phyloP scores from a whole-genome alignment of 2,797 vertebrate genomes.

The Pseudotriccus pelzelni region DNA sequence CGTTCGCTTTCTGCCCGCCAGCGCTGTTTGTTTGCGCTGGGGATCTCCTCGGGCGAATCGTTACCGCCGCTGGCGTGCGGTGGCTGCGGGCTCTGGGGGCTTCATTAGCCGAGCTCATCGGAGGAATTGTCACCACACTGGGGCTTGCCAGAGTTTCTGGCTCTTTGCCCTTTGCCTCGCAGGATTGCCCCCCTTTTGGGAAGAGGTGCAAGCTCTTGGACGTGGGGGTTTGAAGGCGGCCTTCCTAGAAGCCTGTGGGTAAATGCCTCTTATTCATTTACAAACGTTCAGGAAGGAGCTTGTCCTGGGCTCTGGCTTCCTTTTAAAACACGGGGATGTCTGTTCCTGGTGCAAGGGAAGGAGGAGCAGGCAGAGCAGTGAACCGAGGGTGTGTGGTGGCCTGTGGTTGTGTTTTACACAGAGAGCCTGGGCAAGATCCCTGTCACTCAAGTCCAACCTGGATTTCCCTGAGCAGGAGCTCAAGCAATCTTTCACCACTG shows the following conservation, averaged over 20 bases:
- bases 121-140: fast-evolving
- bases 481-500: background rate
- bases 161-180: background rate
- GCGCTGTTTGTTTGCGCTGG: background rate
- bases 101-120: background rate
- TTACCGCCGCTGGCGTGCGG: fast-evolving
- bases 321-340: background rate
- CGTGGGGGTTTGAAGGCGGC: background rate
- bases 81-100: background rate
- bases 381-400: background rate
- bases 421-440: background rate
- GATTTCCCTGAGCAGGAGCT: background rate
- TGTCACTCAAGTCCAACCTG: background rate
- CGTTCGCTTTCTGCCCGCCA: background rate
- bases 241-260: background rate
- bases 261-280: background rate
- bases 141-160: background rate
- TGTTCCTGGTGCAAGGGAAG: background rate
- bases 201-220: background rate
- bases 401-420: background rate
- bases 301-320: background rate
- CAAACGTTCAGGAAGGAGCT: background rate
- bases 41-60: background rate
- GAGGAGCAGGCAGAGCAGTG: background rate
- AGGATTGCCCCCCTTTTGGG: background rate